phyloP scores from a whole-genome alignment of 2,113 vertebrate species.

The Mohoua ochrocephala region DNA sequence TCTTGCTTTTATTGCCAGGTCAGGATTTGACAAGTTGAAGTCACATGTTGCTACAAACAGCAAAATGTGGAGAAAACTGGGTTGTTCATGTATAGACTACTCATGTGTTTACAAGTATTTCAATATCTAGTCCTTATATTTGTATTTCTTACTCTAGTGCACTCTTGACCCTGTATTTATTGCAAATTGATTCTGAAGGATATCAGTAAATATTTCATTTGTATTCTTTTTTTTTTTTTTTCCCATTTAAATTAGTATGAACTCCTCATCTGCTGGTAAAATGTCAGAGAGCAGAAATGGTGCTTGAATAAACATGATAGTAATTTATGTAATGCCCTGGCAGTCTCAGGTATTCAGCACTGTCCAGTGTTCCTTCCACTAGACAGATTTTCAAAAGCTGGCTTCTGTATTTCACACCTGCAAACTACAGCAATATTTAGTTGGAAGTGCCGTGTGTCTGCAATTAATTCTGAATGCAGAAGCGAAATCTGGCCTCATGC shows the following conservation, averaged over 20 bases:
- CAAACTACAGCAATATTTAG: constrained; percentile 24
- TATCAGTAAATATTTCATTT: neutral
- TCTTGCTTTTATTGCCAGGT: neutral
- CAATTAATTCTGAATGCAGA: neutral
- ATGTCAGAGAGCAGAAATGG: neutral
- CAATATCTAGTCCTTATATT: neutral
- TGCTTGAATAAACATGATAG: neutral
- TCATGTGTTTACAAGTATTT: neutral
- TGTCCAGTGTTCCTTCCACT: neutral
- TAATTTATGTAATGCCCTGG: neutral
- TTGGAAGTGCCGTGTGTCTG: constrained; percentile 17
- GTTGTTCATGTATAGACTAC: neutral
- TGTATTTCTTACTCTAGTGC: neutral
- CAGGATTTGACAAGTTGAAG: neutral
- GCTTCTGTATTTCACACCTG: constrained; percentile 59
- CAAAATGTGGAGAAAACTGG: neutral
- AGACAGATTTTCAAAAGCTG: neutral
- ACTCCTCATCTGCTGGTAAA: neutral
- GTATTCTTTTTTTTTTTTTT: neutral
- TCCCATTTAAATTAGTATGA: neutral
- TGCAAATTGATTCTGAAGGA: neutral
- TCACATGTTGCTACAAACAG: neutral
- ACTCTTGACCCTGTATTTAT: neutral
- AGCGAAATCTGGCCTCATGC: constrained; percentile 3
- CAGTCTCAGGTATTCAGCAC: neutral